These are phyloP conservation scores for Nemoura dubitans DNA, from an alignment of 2,888 invertebrate genomes.

Conservation along the genomic window DNA sequence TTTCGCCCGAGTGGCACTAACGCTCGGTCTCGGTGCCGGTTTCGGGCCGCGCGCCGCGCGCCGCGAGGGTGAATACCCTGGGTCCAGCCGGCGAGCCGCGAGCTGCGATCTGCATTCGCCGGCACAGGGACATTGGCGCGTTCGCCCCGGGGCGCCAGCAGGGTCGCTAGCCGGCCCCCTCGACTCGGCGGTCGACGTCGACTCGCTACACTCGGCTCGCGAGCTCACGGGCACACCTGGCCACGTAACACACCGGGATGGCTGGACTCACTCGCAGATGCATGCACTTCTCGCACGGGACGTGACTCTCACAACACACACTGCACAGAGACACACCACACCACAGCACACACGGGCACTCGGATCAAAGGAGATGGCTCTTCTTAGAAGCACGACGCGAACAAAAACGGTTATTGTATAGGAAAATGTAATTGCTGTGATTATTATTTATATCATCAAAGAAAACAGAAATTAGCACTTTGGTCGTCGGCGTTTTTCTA, in stretches of 20 bases:
- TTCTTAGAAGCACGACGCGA: neutral
- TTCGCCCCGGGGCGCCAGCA: constrained; percentile 13
- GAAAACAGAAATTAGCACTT: constrained; percentile 5
- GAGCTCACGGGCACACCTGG: neutral
- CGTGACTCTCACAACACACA: neutral
- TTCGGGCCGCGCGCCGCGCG: neutral
- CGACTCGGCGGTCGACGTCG: too few species aligned
- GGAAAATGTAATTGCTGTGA: neutral
- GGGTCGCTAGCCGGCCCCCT: neutral
- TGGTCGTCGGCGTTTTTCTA: neutral
- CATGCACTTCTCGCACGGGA: neutral
- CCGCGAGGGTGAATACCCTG: constrained; percentile 46
- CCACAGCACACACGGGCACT: neutral
- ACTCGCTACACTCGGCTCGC: neutral
- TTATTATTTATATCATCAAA: constrained; percentile 3
- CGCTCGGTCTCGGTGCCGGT: neutral
- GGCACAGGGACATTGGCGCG: constrained; percentile 37
- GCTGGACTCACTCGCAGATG: constrained; percentile 1
- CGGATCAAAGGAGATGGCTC: neutral
- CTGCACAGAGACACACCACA: neutral
- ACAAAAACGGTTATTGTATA: constrained; percentile 7
- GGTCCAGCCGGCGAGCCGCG: constrained; percentile 41
- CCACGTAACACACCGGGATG: constrained; percentile 8
- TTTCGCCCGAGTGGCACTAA: neutral
- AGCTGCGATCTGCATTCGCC: constrained; percentile 20